Evolutionary conservation across 2,113 vertebrate species (phyloP).

Genomic region (Crotalus viridis): DNA sequence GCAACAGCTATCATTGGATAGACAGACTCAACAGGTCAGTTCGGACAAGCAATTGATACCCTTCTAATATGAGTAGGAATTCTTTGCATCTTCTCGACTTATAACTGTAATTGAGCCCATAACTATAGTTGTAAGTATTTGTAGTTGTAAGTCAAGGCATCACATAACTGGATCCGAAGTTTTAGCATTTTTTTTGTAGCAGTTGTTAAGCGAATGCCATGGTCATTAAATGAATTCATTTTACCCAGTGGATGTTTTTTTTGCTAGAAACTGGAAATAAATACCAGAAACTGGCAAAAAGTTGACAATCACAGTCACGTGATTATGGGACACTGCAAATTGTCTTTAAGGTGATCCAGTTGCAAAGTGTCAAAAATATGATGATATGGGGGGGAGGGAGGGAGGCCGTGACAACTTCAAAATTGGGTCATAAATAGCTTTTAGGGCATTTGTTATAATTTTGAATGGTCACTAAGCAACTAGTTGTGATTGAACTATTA

Average conservation of each 20-base stretch:
- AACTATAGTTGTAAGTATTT: not conserved
- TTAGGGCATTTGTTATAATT: not conserved
- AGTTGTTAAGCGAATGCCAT: not conserved
- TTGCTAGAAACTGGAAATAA: not conserved
- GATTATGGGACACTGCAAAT: not conserved
- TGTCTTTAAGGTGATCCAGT: not conserved
- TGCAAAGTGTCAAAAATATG: not conserved
- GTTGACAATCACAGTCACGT: not conserved
- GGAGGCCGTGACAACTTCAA: not conserved
- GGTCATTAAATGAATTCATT: not conserved
- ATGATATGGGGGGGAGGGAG: not conserved
- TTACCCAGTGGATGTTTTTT: not conserved
- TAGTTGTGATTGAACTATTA: not conserved
- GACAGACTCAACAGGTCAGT: conserved; percentile 40
- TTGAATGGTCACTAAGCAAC: not conserved
- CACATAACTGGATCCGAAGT: not conserved
- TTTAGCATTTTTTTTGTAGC: not conserved
- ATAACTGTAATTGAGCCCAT: not conserved
- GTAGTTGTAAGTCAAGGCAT: not conserved
- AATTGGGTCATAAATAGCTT: not conserved
- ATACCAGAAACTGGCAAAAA: not conserved
- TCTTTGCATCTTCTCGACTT: not conserved
- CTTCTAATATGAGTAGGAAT: not conserved
- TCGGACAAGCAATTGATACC: not conserved
- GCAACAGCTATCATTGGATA: conserved; percentile 41